Evolutionary conservation across 2,113 vertebrate genomes (phyloP).

Genomic region (Mohoua ochrocephala): DNA sequence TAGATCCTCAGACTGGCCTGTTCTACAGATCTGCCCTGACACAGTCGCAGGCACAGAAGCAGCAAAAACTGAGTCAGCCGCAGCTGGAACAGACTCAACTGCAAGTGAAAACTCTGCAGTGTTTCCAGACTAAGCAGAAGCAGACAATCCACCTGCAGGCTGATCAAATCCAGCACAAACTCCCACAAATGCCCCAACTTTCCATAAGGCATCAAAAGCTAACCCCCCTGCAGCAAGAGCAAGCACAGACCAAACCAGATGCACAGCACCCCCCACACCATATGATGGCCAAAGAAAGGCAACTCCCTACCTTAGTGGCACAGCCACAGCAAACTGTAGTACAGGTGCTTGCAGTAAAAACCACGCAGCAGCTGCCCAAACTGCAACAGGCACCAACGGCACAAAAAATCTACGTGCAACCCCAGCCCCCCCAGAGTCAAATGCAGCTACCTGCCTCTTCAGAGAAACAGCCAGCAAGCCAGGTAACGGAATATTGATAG

Average conservation of each 20-base stretch:
- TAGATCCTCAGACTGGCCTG: conserved; percentile 97
- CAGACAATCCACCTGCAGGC: conserved; percentile 78
- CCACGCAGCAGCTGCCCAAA: conserved; percentile 88
- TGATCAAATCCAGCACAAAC: conserved; percentile 79
- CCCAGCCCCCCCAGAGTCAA: conserved; percentile 85
- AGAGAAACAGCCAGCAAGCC: conserved; percentile 83
- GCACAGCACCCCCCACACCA: conserved; percentile 74
- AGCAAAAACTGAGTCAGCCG: conserved; percentile 73
- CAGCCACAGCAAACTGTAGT: conserved; percentile 81
- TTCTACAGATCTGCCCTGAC: conserved; percentile 89
- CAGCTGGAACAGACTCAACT: conserved; percentile 80
- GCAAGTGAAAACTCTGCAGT: conserved; percentile 81
- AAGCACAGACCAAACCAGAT: conserved; percentile 75
- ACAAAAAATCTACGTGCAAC: conserved; percentile 91
- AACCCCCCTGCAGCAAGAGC: conserved; percentile 74
- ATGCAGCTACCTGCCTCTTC: conserved; percentile 85
- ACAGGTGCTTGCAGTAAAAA: conserved; percentile 82
- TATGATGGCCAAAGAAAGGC: conserved; percentile 80
- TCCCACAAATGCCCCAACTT: conserved; percentile 80
- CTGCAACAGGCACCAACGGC: conserved; percentile 93
- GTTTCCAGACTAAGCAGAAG: conserved; percentile 83
- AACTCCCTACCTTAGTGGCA: conserved; percentile 73
- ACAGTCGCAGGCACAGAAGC: conserved; percentile 71
- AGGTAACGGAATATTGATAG: conserved; percentile 82
- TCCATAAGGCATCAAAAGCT: conserved; percentile 82